A percentile compares a stretch with the other conserved stretches of the same genome.
Conservation (phyloP, 2,797 vertebrate species). For the Pterois miles region DNA sequence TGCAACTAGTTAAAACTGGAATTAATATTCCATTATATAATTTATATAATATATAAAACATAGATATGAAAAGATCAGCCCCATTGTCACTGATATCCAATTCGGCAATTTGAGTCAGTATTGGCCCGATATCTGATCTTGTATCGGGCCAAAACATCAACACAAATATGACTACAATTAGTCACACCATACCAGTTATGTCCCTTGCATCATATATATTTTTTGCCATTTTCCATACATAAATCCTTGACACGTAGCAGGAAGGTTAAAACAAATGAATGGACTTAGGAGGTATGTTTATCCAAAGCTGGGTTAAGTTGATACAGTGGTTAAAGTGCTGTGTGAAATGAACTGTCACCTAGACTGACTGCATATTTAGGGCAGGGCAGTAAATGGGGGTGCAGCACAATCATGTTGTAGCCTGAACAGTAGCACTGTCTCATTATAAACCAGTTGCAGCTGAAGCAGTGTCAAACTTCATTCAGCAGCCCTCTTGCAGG, state of each 20-base stretch:
- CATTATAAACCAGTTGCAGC: constrained; percentile 43
- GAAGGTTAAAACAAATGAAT: not conserved
- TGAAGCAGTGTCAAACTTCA: constrained; percentile 26
- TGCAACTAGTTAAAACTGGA: too few species aligned
- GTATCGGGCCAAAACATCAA: not conserved
- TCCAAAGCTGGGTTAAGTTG: not conserved
- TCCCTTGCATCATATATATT: not conserved
- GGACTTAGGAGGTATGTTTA: not conserved
- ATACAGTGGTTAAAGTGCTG: not conserved
- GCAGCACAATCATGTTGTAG: constrained; percentile 68
- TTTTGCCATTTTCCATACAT: not conserved
- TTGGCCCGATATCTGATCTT: rapidly evolving
- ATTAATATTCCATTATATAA: too few species aligned
- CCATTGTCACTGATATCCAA: too few species aligned
- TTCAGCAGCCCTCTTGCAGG: constrained; percentile 21
- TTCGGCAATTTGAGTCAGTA: too few species aligned
- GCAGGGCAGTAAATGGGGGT: constrained; percentile 48
- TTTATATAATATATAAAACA: too few species aligned
- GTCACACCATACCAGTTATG: not conserved
- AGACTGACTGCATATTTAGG: constrained; percentile 64
- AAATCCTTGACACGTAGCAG: not conserved
- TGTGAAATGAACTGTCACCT: constrained; percentile 36
- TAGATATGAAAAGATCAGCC: too few species aligned
- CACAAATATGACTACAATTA: not conserved
- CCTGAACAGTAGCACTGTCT: constrained; percentile 55